Conservation (phyloP, 2,113 vertebrate genomes). For the Poecile atricapillus region DNA sequence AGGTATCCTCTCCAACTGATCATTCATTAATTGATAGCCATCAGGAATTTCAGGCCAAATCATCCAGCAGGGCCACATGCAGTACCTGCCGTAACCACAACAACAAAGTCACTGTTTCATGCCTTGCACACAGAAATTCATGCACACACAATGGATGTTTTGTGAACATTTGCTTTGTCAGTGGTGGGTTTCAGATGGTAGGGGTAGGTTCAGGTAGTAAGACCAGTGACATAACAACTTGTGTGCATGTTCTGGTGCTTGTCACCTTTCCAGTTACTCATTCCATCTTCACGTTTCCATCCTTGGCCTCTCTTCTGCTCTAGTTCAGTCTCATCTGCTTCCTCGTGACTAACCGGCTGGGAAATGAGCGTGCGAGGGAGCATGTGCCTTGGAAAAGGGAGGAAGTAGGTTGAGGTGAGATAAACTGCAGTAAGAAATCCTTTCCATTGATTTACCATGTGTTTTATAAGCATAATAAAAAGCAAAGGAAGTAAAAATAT, state of each 20-base stretch:
- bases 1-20: background rate
- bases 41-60: background rate
- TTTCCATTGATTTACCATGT: background rate
- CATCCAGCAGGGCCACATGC: accelerated
- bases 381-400: background rate
- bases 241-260: background rate
- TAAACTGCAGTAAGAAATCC: background rate
- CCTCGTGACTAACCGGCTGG: background rate
- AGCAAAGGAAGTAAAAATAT: background rate
- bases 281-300: background rate
- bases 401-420: background rate
- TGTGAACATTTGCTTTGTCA: accelerated
- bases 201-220: background rate
- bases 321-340: background rate
- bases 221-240: background rate
- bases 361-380: background rate
- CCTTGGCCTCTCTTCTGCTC: background rate
- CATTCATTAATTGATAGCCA: background rate
- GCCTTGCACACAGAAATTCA: background rate
- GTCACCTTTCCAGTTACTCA: background rate
- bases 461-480: background rate
- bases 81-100: background rate
- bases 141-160: accelerated
- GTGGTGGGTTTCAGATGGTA: background rate
- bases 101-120: background rate